Base-by-base conservation (phyloP, 2,113 vertebrate species). In the Austrofundulus limnaeus region DNA sequence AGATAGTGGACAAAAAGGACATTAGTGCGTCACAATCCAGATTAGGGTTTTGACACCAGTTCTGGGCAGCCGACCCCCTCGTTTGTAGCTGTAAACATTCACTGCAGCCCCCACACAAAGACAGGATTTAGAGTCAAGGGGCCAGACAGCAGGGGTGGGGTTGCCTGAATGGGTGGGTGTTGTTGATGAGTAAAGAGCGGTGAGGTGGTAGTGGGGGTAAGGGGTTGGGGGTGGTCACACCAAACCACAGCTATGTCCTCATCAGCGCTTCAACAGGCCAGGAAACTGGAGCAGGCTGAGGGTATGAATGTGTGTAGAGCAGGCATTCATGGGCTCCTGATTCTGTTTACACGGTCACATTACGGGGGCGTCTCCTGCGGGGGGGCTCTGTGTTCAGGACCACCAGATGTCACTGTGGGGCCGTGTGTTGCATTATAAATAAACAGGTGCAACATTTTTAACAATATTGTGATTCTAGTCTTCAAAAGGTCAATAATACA, bases 111-210 rank as follows among this genome's bases (percentile, higher is more conserved):
- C 39, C 1, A 50, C 56, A 87, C 77, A 87, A 88, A 80, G 79
- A 62, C 72, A 25, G 87, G 79, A 86, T 92, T 92, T 87, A 80
- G 62, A 59, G 4, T n/a, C 0, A 12, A 43, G 34, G 49, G 66
- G 60, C 48, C 43, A 38, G 21, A 56, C 68, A 50, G 28, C 55
- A 66, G 51, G 57, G 51, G 41, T n/a, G 57, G 53, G 38, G 45
- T 11, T 17, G 46, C 31, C 25, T 39, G 47, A 53, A 19, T 14
- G 20, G 58, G 14, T 0, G 39, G 20, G 41, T 39, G 38, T 45
- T 21, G 46, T 37, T 11, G 59, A 48, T 0, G 45, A 56, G 19
- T 10, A 20, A 43, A 28, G 20, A 20, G 47, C 31, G 21, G n/a
- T n/a, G 39, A 68, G 72, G 21, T 15, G 53, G 67, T 70, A 55